These are phyloP conservation scores for Lottia gigantea DNA, from an alignment of 2,888 invertebrate species.

Conservation along the genomic window DNA sequence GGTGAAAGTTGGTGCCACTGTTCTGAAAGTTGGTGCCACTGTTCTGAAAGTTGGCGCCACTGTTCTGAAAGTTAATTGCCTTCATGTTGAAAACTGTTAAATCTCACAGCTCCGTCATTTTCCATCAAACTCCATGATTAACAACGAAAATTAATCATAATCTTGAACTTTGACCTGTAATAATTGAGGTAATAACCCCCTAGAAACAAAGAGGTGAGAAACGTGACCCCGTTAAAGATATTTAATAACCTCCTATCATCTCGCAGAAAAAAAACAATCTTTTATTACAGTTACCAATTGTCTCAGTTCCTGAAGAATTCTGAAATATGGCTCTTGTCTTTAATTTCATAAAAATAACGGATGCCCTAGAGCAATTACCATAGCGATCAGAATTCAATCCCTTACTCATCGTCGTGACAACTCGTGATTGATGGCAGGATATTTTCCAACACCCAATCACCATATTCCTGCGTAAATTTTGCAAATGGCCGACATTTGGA, in stretches of 20 bases:
- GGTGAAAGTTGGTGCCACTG: no score
- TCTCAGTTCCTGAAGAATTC: neutral
- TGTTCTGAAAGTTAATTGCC: no score
- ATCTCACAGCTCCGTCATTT: no score
- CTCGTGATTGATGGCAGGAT: neutral
- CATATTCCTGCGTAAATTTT: constrained; percentile 10
- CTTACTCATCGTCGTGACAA: constrained; percentile 7
- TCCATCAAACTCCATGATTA: no score
- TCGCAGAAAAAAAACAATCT: neutral
- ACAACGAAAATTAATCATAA: neutral
- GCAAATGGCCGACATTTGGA: neutral
- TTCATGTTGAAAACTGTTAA: no score
- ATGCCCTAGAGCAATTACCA: constrained; percentile 9
- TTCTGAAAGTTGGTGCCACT: no score
- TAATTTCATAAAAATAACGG: constrained; percentile 10
- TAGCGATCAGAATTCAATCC: constrained; percentile 10
- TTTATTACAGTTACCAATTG: neutral
- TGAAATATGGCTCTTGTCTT: constrained; percentile 6
- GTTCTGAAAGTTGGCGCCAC: no score
- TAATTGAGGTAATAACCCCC: neutral
- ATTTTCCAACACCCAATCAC: neutral
- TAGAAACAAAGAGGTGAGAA: neutral
- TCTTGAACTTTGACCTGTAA: neutral
- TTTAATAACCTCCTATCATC: neutral
- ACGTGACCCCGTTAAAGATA: neutral